Evolutionary conservation across 1,140 invertebrate genomes (phyloP), one percentile per base, ranked within the genome.

Genomic region (Saccostrea glomerata): DNA sequence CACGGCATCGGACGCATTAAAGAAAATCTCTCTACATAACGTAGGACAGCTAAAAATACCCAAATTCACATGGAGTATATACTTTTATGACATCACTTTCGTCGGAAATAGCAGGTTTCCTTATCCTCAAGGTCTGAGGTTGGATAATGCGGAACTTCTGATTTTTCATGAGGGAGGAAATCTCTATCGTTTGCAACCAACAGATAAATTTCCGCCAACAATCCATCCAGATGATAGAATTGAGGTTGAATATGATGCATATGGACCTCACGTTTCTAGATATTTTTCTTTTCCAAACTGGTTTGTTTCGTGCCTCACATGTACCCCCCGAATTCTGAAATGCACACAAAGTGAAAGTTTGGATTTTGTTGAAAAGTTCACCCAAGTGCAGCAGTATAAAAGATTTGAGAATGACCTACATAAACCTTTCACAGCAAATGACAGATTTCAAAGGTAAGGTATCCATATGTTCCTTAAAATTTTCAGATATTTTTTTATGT

Each of bases 41-140:
- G 86, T 58, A 1, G 92, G 93, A 4, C 36, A 70, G 9, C 25
- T 47, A 12, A 23, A 70, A 0, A 90, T 93, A 13, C 23, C 56
- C 1, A 47, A 66, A 6, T 89, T 90, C 40, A 87, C 90, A 82
- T 93, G 92, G 92, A 82, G 63, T 20, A 89, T 93, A 58, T 91
- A 91, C 55, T 93, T 92, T 54, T 87, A 88, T 66, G 86, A 83
- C 73, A 89, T 91, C n/a, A 70, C 90, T 13, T 58, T 87, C 20
- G 25, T 91, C 6, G 70, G 93, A 73, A 88, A 91, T 6, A 25
- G 40, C 47, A 56, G 23, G 11, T 60, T 66, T 23, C 82, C 82
- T 56, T 25, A 47, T 55, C 83, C 60, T 36, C 23, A 3, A 20
- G 82, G 82, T 20, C 30, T 54, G 1, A n/a, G 12, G 1, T 23